Evolutionary conservation across 2,797 vertebrate genomes (phyloP), one percentile per base, ranked within the genome.

Genomic region (Chloroceryle inda): DNA sequence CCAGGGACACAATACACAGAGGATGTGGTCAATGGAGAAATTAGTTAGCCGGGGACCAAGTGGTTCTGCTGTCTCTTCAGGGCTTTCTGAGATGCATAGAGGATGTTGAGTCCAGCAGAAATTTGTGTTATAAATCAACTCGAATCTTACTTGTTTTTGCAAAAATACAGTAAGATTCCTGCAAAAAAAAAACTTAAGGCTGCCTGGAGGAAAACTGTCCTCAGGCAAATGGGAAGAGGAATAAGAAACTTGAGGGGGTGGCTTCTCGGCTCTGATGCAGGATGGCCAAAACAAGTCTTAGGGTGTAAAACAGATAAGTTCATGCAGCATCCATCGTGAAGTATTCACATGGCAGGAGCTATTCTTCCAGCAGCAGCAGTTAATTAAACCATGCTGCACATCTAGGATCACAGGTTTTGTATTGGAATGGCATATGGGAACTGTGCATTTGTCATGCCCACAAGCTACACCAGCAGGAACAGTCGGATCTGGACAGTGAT

Each of bases 11-110:
- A 86, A 84, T 96, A 49, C 82, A 55, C 1, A 1, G 38, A 96
- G 89, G 88, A 96, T 96, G 95, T 92, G 95, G 94, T 68, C 92
- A 78, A 0, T 27, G 88, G 85, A 66, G 88, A 91, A 93, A 88
- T 75, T 0, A 66, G 26, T 38, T 72, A 85, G 87, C 42, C 5
- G 29, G 59, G 83, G 61, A 86, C 75, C 88, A 17, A 89, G 77
- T 55, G 84, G 72, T 89, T 91, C 0, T 53, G 67, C 15, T 64
- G 77, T 88, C n/a, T 94, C 93, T 93, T 92, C 83, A n/a, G 94
- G 90, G 85, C 89, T 94, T 81, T 68, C 56, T 40, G 85, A 66
- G 93, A 78, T 75, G 69, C 62, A 7, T 21, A 44, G 89, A 66
- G 67, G 76, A 62, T 92, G 88, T 81, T 84, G 85, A 37, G 91